Evolutionary conservation across 92 coral and sea anemone genomes (phyloP).

Genomic region (Porites evermanni): DNA sequence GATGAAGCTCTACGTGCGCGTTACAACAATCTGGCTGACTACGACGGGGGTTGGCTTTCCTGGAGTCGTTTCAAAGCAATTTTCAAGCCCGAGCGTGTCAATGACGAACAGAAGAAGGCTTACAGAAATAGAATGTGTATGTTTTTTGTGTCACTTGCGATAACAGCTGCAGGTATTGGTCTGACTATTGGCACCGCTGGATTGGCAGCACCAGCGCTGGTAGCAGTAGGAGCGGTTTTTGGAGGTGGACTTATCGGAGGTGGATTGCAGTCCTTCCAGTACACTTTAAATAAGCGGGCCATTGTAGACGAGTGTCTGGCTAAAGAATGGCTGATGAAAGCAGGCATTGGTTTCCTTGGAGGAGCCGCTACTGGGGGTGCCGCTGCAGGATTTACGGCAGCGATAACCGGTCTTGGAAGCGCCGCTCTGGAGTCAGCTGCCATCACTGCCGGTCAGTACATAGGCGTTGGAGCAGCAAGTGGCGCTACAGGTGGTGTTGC

Average conservation of each 20-base stretch:
- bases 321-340: conserved; percentile 38
- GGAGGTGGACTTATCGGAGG: conserved; percentile 39
- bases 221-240: conserved; percentile 12
- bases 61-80: conserved; percentile 28
- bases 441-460: conserved; percentile 4
- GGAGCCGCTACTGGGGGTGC: conserved; percentile 58
- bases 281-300: conserved; percentile 22
- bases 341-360: conserved; percentile 45
- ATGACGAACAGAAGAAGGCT: conserved; percentile 46
- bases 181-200: conserved; percentile 39
- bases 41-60: conserved; percentile 59
- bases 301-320: conserved; percentile 34
- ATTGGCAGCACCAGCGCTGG: conserved; percentile 32
- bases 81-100: conserved; percentile 54
- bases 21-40: conserved; percentile 51
- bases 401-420: conserved; percentile 39
- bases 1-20: conserved; percentile 38
- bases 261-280: conserved; percentile 14
- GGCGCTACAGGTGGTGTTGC: conserved; percentile 52
- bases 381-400: conserved; percentile 50
- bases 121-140: conserved; percentile 4
- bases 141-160: conserved; percentile 11
- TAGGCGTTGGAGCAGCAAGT: conserved; percentile 35
- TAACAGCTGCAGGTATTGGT: conserved; percentile 15
- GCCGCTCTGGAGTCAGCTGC: conserved; percentile 38